Conservation (phyloP, 2,797 vertebrate genomes). For the Diglossa cyanea region DNA sequence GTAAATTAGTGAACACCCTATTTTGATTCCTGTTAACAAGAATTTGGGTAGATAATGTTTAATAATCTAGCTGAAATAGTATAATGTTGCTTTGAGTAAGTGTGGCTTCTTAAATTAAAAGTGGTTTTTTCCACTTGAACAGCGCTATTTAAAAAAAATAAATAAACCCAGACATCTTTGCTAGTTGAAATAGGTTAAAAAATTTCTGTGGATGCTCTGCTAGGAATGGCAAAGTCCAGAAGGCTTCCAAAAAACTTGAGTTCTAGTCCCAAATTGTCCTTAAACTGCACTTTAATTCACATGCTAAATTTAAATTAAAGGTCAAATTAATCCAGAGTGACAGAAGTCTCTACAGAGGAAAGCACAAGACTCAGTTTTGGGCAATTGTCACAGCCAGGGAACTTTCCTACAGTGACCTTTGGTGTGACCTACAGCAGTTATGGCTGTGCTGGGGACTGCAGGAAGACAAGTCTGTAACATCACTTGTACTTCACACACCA, state of each 20-base stretch:
- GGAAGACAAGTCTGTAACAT: not conserved
- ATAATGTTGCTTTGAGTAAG: not conserved
- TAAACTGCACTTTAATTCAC: not conserved
- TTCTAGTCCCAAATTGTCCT: not conserved
- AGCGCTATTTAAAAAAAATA: not conserved
- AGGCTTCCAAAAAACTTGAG: not conserved
- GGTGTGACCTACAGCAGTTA: not conserved
- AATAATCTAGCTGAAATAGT: not conserved
- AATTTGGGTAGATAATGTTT: not conserved
- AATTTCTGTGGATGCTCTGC: not conserved
- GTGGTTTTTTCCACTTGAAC: not conserved
- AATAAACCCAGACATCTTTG: not conserved
- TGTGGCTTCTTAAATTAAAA: not conserved
- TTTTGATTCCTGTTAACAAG: not conserved
- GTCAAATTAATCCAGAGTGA: not conserved
- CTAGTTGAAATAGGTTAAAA: not conserved
- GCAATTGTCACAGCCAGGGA: not conserved
- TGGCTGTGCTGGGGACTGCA: fast-evolving
- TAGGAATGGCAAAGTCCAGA: not conserved
- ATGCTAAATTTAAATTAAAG: not conserved
- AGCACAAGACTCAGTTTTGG: not conserved
- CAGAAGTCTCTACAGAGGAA: not conserved
- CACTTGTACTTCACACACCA: not conserved
- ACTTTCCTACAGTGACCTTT: not conserved
- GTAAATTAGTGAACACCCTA: not conserved